Base-by-base conservation (phyloP, 2,113 vertebrate genomes). In the Tachysurus vachellii region DNA sequence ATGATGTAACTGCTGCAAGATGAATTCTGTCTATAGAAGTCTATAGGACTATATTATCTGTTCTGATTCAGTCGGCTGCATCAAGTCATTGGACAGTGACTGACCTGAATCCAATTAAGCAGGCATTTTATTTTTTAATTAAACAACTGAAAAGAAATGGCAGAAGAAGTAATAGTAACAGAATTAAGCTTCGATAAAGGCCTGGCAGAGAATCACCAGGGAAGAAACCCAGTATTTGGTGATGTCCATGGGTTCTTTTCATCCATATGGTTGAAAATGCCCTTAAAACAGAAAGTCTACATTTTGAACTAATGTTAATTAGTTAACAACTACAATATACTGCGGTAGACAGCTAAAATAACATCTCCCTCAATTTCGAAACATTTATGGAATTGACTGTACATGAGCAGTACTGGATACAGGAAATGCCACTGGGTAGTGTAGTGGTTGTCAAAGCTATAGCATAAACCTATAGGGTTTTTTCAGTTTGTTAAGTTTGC, bases 401-500 rank as follows among this genome's bases (percentile, higher is more conserved):
- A 59, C 31, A 56, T 80, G 21, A 86, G 21, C 21, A 70, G 53
- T 70, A n/a, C 50, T 81, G 19, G 11, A 61, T 56, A 80, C 44
- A 54, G 61, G 47, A 53, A 16, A 66, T n/a, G 17, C 44, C 44
- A 54, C 16, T 68, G 77, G 59, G 16, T 54, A 28, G 13, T 5
- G 17, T 26, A 56, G 73, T 85, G n/a, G 59, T 85, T 79, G 19
- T 80, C 17, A 68, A 86, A 61, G 36, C 70, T 61, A 57, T 28
- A 76, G 83, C 28, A 84, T n/a, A 61, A 86, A 66, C 44, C 56
- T 75, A 14, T 54, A 59, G 13, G 14, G 5, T 54, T 77, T n/a
- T 44, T 79, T 86, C 17, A 13, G 10, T 57, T 81, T 80, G 19
- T 26, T 64, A 62, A 62, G 26, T 81, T 89, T 85, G 71, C 84